Evolutionary conservation across 1,140 invertebrate genomes (phyloP).

Genomic region (Formica exsecta): DNA sequence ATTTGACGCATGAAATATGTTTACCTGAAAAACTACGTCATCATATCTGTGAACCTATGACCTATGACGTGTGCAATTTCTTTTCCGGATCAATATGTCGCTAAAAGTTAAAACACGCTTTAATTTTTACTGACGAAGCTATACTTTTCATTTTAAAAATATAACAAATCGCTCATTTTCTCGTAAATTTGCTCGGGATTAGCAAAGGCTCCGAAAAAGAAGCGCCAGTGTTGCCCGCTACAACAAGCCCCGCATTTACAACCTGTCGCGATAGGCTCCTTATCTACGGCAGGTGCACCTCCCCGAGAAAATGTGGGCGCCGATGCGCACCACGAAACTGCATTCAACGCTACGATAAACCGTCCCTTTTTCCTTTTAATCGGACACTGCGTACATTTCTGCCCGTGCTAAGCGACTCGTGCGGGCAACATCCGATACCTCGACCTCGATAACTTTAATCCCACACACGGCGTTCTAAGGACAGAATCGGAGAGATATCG

Average conservation of each 20-base stretch:
- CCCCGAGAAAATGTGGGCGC: conserved; percentile 76
- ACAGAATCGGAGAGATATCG: background rate
- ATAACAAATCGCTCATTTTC: background rate
- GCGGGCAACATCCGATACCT: conserved; percentile 40
- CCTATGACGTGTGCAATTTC: conserved; percentile 49
- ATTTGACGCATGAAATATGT: background rate
- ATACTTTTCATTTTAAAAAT: background rate
- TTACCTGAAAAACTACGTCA: conserved; percentile 23
- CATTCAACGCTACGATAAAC: conserved; percentile 61
- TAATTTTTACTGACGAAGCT: background rate
- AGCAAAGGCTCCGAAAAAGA: background rate
- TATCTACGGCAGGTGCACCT: conserved; percentile 81
- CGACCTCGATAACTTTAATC: conserved; percentile 31
- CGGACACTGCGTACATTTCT: conserved; percentile 16
- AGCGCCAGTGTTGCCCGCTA: conserved; percentile 29
- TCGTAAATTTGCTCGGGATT: background rate
- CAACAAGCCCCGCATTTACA: conserved; percentile 60
- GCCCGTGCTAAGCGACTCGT: background rate
- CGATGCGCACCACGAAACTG: conserved; percentile 64
- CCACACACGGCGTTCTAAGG: background rate
- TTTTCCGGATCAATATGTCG: conserved; percentile 30
- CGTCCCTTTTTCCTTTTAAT: conserved; percentile 54
- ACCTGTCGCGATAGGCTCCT: conserved; percentile 70
- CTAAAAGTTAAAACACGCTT: conserved; percentile 20
- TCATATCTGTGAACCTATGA: conserved; percentile 1